Base-by-base conservation (phyloP, 2,888 invertebrate genomes). In the Lochmaea crataegi region DNA sequence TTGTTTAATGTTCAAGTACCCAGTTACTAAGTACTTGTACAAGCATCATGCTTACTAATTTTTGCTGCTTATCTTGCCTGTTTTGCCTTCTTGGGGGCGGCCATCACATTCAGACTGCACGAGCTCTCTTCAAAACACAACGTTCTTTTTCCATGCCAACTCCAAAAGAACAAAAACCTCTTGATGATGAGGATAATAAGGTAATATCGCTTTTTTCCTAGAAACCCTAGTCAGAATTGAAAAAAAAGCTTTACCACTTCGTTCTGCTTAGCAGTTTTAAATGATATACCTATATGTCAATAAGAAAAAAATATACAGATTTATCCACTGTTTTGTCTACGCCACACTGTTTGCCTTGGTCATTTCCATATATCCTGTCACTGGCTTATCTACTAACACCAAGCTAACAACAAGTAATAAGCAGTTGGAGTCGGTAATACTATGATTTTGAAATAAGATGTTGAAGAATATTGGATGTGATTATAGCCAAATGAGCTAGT, bases 121-220 rank as follows among this genome's bases (percentile, higher is more conserved):
- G 93, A 89, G 92, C 94, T 90, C 92, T 94, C 89, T 95, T 95
- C 89, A 96, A 96, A 90, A 95, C 95, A 81, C 96, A 96, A 90
- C 91, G 96, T 84, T 96, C 96, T 81, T 95, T 96, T 87, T 96
- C 96, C 84, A 95, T 96, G 88, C 96, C 96, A 77, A 95, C 95
- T 56, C 93, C 96, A 75, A 96, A 96, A 90, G 94, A 94, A 86
- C 84, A 92, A 87, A 84, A 90, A 88, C 61, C 87, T 71, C 83
- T 84, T 75, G 87, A 86, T 73, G 88, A 88, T 77, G 79, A 79
- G 74, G 75, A 78, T 53, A 75, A 85, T 53, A 88, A 89, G 87
- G 88, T 88, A 87, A 85, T 78, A 67, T 48, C 38, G 41, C 57
- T 70, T 53, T 68, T 67, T 68, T 68, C 38, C 58, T 58, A 41